Percentiles rank a stretch among this genome's conserved stretches.
These are phyloP conservation scores for Cyprinodon diabolis DNA, from an alignment of 2,797 vertebrate genomes.

Conservation along the genomic window DNA sequence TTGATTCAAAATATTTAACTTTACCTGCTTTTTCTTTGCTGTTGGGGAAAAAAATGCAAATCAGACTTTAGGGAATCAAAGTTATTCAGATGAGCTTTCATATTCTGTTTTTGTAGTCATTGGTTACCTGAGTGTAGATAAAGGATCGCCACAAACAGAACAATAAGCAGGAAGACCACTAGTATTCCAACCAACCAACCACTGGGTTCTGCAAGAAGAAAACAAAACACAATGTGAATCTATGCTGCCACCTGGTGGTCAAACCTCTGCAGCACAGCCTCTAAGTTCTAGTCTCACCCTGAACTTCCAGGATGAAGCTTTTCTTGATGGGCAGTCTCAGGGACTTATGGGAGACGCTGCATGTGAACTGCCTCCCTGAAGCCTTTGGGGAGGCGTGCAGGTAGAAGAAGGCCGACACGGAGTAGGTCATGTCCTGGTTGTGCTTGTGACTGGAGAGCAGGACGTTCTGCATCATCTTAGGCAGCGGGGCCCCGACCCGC, in stretches of 20 bases:
- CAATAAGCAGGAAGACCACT: conserved; percentile 12
- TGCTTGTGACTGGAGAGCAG: conserved; percentile 78
- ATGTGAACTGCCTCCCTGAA: conserved; percentile 70
- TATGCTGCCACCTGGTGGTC: conserved; percentile 59
- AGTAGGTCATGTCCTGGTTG: conserved; percentile 76
- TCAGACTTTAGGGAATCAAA: conserved; percentile 16
- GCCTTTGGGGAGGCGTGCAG: conserved; percentile 65
- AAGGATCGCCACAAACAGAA: conserved; percentile 46
- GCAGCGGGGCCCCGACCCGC: conserved; percentile 66
- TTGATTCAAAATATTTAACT: background rate
- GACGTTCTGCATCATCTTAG: conserved; percentile 65
- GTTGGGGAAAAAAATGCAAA: conserved; percentile 46
- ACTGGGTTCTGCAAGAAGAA: conserved; percentile 56
- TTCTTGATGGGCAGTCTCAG: conserved; percentile 76
- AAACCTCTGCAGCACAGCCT: background rate
- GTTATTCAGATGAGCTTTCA: background rate
- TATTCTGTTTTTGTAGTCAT: background rate
- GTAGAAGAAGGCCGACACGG: conserved; percentile 78
- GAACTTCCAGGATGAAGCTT: conserved; percentile 71
- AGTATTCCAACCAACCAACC: conserved; percentile 30
- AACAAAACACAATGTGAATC: conserved; percentile 8
- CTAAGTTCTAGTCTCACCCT: conserved; percentile 51
- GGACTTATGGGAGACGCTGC: conserved; percentile 78
- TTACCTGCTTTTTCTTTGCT: conserved; percentile 68
- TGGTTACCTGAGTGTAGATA: conserved; percentile 62